phyloP scores from a whole-genome alignment of 2,888 invertebrate genomes.

The Amphimallon solstitiale region DNA sequence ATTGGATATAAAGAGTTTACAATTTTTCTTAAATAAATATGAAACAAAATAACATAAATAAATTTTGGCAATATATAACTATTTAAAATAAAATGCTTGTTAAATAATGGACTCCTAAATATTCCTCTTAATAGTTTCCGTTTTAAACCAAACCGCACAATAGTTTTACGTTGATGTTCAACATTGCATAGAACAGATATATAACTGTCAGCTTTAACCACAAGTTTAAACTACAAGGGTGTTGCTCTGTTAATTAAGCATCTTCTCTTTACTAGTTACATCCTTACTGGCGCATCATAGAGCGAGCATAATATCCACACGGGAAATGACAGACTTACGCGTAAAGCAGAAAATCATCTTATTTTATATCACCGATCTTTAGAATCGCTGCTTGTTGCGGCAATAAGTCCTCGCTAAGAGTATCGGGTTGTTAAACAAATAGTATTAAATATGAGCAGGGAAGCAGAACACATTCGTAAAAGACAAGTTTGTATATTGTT shows the following conservation, averaged over 20 bases:
- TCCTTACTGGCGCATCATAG: conserved; percentile 10
- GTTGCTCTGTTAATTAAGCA: conserved; percentile 50
- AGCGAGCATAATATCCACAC: neutral
- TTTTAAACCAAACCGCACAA: neutral
- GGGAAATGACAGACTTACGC: neutral
- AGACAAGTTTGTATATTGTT: conserved; percentile 1
- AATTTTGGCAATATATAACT: too few species aligned
- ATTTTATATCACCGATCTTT: neutral
- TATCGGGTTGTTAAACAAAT: neutral
- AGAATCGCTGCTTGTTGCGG: neutral
- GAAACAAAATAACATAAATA: too few species aligned
- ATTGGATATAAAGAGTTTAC: too few species aligned
- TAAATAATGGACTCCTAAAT: too few species aligned
- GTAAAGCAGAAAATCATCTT: conserved; percentile 4
- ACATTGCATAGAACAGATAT: conserved; percentile 38
- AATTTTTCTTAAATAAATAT: too few species aligned
- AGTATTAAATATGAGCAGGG: conserved; percentile 7
- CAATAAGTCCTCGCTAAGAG: neutral
- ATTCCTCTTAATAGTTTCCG: too few species aligned
- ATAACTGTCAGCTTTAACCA: conserved; percentile 46
- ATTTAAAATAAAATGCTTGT: too few species aligned
- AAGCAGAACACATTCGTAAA: neutral
- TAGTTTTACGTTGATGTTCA: conserved; percentile 11
- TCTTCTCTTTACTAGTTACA: conserved; percentile 42
- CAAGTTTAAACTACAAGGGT: conserved; percentile 47